phyloP scores from a whole-genome alignment of 64 coral and sea anemone species.

The Montipora capricornis region DNA sequence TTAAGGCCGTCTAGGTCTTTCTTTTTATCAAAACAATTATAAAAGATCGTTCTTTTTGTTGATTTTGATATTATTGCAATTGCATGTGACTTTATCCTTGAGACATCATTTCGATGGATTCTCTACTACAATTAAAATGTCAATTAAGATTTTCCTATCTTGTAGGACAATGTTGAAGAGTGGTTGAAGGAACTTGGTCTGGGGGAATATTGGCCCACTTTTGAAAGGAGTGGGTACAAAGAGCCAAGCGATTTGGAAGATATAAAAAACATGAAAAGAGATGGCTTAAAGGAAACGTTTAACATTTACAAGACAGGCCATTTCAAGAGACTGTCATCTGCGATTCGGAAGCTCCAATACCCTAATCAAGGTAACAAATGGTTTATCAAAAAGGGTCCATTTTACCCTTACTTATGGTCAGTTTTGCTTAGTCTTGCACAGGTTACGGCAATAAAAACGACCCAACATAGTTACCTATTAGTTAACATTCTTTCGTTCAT shows the following conservation, averaged over 20 bases:
- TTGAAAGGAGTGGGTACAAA: conserved; percentile 59
- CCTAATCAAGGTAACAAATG: conserved; percentile 49
- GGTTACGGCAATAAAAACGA: too few species aligned
- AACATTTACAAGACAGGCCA: conserved; percentile 74
- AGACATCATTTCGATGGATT: too few species aligned
- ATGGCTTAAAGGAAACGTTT: conserved; percentile 46
- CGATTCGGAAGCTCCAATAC: conserved; percentile 69
- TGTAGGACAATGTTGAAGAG: conserved; percentile 58
- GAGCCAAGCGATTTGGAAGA: conserved; percentile 82
- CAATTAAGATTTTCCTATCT: not conserved
- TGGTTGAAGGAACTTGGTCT: conserved; percentile 77
- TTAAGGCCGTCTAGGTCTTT: too few species aligned
- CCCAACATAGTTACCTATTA: too few species aligned
- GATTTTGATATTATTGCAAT: too few species aligned
- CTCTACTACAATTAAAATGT: too few species aligned
- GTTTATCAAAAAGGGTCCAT: not conserved
- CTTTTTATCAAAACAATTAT: too few species aligned
- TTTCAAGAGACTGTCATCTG: conserved; percentile 47
- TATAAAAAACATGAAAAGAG: conserved; percentile 58
- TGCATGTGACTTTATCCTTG: too few species aligned
- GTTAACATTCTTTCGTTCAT: too few species aligned
- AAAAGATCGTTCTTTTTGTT: too few species aligned
- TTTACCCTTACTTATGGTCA: not conserved
- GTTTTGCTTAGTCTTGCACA: not conserved
- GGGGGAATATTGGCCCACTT: conserved; percentile 69